Base-by-base conservation (phyloP, 2,113 vertebrate genomes). In the Corydoras sp. region DNA sequence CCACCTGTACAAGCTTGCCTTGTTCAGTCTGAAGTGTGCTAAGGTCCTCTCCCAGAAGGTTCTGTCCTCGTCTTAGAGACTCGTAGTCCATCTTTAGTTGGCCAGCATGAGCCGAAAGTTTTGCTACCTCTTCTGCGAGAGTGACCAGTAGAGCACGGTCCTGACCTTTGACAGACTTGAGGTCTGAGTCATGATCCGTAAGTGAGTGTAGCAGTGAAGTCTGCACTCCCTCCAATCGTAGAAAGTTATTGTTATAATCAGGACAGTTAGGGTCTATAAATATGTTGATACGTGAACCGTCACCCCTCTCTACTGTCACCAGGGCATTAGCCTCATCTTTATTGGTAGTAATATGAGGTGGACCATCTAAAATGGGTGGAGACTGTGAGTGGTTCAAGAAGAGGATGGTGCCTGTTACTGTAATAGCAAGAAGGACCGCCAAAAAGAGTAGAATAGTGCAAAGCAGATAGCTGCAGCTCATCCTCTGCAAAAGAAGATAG, bases 261-360 rank as follows among this genome's bases (percentile, higher is more conserved):
- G 95, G 96, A 82, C 97, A 99, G 85, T 97, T 97, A n/a, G 96
- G 97, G 83, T 98, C 97, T 0, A 99, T 95, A 87, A 96, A 95
- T 86, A 98, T 96, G 88, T 93, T 99, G 86, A 98, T 93, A 74
- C 88, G 94, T 0, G 97, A 97, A 80, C 94, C 92, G 67, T 98
- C 96, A 0, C 92, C 92, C 51, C 91, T 88, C 83, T 99, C 95
- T 0, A 98, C 94, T 5, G 96, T 99, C 71, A 98, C 97, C 89
- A 98, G 83, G 0, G 97, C 97, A 0, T 95, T 91, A 53, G 90
- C 92, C 15, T 96, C 93, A 0, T 96, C 93, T 0, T 94, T 90
- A 77, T 96, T 97, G 60, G 94, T 96, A 81, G 92, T 95, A 86
- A 99, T 94, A 54, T 95, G 78, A 0, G 95, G 95, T 0, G 94